Conservation (phyloP, 1,140 invertebrate species). For the Globodera rostochiensis region DNA sequence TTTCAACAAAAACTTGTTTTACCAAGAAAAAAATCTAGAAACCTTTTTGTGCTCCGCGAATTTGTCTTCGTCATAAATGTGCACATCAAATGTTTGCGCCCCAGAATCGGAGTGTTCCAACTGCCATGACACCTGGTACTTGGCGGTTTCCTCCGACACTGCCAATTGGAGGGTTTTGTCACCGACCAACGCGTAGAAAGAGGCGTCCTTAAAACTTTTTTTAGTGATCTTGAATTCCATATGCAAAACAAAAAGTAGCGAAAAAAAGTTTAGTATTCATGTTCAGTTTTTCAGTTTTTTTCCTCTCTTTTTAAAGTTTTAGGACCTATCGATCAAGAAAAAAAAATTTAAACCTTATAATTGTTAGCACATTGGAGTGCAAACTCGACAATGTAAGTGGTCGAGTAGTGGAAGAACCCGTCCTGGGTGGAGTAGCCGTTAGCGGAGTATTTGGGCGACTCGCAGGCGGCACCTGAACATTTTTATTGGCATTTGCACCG, state of each 20-base stretch:
- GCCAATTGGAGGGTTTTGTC: conserved; percentile 52
- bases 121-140: conserved; percentile 61
- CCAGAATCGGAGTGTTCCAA: conserved; percentile 49
- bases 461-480: conserved; percentile 65
- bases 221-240: no score
- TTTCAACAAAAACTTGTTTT: conserved; percentile 8
- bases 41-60: conserved; percentile 53
- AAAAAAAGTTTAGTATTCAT: no score
- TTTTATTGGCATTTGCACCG: neutral
- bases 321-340: no score
- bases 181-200: conserved; percentile 57
- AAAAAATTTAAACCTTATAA: neutral
- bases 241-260: neutral
- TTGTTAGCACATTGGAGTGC: conserved; percentile 62
- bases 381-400: conserved; percentile 68
- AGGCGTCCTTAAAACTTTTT: conserved; percentile 46
- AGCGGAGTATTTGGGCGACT: conserved; percentile 66
- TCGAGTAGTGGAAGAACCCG: conserved; percentile 67
- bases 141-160: conserved; percentile 59
- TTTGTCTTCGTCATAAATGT: conserved; percentile 61
- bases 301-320: no score
- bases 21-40: conserved; percentile 31
- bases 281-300: no score
- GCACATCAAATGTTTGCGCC: conserved; percentile 59
- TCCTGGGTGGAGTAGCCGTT: conserved; percentile 68